Evolutionary conservation across 2,888 invertebrate genomes (phyloP).

Genomic region (Melolontha melolontha): DNA sequence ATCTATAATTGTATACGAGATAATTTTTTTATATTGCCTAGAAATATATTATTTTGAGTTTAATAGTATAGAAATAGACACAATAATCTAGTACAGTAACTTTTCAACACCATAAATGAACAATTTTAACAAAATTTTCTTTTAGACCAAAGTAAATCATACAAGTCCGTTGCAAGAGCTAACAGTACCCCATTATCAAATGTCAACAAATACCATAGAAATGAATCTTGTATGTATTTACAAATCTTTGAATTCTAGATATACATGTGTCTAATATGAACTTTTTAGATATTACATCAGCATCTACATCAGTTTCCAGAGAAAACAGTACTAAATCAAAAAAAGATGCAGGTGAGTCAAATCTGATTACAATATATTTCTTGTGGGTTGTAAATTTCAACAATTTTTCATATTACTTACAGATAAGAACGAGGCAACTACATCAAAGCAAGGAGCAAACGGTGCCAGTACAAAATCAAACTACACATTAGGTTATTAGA

Average conservation of each 20-base stretch:
- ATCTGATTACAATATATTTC: not conserved
- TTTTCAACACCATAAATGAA: not conserved
- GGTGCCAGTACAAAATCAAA: no score
- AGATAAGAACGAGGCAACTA: not conserved
- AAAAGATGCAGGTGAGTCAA: slow-evolving; percentile 5
- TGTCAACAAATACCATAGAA: not conserved
- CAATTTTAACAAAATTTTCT: not conserved
- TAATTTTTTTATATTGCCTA: no score
- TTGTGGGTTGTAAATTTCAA: no score
- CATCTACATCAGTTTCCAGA: slow-evolving; percentile 18
- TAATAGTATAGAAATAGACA: no score
- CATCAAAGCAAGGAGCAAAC: no score
- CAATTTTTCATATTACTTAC: not conserved
- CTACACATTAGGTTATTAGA: no score
- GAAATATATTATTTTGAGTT: no score
- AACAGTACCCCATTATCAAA: slow-evolving; percentile 19
- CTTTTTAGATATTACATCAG: slow-evolving; percentile 3
- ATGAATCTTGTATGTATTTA: not conserved
- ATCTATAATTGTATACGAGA: no score
- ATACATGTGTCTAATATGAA: not conserved
- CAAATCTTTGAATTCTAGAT: not conserved
- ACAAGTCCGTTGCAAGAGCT: slow-evolving; percentile 16
- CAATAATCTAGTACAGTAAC: no score
- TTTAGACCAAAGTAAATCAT: slow-evolving; percentile 28
- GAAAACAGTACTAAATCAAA: slow-evolving; percentile 23